phyloP scores from a whole-genome alignment of 1,140 invertebrate genomes.

The Drosophila mojavensis region DNA sequence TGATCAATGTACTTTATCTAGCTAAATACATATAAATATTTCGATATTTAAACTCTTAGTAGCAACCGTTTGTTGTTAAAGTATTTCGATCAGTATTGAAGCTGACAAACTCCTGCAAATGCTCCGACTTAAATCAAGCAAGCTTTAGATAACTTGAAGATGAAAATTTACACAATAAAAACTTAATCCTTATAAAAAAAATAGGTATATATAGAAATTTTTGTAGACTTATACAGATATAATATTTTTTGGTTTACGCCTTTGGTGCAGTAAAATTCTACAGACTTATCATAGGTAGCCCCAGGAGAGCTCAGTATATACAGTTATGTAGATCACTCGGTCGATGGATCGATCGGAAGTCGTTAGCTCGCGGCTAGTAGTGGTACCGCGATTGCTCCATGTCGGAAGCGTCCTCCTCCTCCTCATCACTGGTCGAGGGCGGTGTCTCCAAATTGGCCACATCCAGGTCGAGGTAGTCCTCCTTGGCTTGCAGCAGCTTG shows the following conservation, averaged over 20 bases:
- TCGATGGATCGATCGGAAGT: conserved; percentile 4
- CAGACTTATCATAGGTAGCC: conserved; percentile 53
- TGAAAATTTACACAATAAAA: conserved; percentile 5
- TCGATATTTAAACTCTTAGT: neutral
- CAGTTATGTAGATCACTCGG: conserved; percentile 13
- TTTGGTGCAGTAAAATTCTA: conserved; percentile 64
- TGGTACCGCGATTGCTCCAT: conserved; percentile 67
- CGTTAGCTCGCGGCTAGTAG: conserved; percentile 35
- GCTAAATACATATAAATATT: neutral
- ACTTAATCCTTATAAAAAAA: conserved; percentile 11
- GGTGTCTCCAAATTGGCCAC: conserved; percentile 92
- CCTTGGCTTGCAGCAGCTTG: conserved; percentile 93
- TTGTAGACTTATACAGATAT: neutral
- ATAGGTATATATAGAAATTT: conserved; percentile 2
- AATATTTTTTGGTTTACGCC: conserved; percentile 61
- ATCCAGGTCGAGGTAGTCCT: conserved; percentile 95
- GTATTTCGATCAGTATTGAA: neutral
- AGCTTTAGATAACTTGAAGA: neutral
- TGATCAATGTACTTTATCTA: neutral
- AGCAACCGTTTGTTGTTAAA: neutral
- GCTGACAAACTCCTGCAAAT: neutral
- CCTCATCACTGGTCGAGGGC: conserved; percentile 91
- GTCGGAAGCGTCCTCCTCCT: conserved; percentile 84
- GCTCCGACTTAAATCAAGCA: neutral
- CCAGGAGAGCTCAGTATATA: conserved; percentile 40